Evolutionary conservation across 2,888 invertebrate species (phyloP).

Genomic region (Polymixis lichenea): DNA sequence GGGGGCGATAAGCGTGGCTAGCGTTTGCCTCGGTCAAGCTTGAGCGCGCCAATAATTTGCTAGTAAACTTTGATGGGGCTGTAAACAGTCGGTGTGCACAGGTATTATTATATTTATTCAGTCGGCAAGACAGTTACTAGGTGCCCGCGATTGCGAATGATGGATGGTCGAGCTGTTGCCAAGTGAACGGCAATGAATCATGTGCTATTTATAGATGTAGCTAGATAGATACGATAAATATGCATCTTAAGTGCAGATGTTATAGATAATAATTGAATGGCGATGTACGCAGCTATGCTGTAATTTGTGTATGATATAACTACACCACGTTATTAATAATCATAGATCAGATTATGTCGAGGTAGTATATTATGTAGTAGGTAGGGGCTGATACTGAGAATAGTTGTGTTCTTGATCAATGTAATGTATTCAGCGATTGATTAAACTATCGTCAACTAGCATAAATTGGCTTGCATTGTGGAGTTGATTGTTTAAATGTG

Average conservation of each 20-base stretch:
- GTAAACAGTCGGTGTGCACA: constrained; percentile 64
- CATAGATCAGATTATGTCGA: constrained; percentile 32
- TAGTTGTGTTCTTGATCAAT: constrained; percentile 51
- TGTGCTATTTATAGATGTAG: constrained; percentile 50
- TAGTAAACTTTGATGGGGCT: constrained; percentile 74
- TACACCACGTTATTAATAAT: constrained; percentile 47
- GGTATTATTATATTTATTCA: constrained; percentile 61
- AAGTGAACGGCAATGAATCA: constrained; percentile 66
- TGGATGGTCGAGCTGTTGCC: constrained; percentile 66
- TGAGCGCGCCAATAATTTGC: constrained; percentile 74
- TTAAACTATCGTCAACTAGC: constrained; percentile 44
- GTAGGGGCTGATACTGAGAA: constrained; percentile 35
- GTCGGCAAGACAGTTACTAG: constrained; percentile 68
- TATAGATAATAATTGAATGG: constrained; percentile 55
- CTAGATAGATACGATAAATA: constrained; percentile 49
- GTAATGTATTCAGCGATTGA: constrained; percentile 55
- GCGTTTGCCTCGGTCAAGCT: constrained; percentile 68
- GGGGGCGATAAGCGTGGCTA: constrained; percentile 50
- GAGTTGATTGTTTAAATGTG: constrained; percentile 37
- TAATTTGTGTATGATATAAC: constrained; percentile 44
- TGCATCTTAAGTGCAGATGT: constrained; percentile 56
- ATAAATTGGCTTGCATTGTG: constrained; percentile 39
- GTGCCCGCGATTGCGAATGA: constrained; percentile 63
- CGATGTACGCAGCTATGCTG: constrained; percentile 30
- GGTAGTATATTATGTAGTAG: too few species aligned